Base-by-base conservation (phyloP, 2,113 vertebrate species). In the Alouatta palliata region DNA sequence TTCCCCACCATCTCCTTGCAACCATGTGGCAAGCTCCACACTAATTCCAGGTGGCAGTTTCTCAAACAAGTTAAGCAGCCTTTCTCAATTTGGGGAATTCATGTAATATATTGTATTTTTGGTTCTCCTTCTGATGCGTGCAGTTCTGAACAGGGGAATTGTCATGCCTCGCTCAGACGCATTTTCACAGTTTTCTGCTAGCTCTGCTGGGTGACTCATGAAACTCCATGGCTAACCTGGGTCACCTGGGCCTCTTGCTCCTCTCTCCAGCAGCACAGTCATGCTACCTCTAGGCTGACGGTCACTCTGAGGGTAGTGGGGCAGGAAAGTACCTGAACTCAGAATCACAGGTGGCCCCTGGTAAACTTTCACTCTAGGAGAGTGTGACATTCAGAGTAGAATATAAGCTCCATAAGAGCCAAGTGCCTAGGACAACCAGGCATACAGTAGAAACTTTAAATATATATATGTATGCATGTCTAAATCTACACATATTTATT, bases 91-190 rank as follows among this genome's bases (percentile, higher is more conserved):
- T 3, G 2, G 30, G 37, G 45, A 32, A 70, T 70, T 45, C 58
- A 6, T 0, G 2, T 17, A n/a, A 19, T 0, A 8, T 5, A 2
- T 1, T 10, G 2, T 9, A 10, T 14, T 20, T 35, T 47, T 3
- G 16, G 11, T 37, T 81, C 12, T 6, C 35, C 45, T 81, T 37
- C 43, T 20, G 66, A 37, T 10, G 2, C 8, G 0, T 23, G 49
- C 32, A 20, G 3, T 32, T 54, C 23, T 20, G 5, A 64, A 37
- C 16, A 16, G 16, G 32, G 45, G 70, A 16, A 8, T 8, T 17
- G 56, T 9, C 30, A 11, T 23, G 56, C 58, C 8, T 12, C 8
- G 3, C 45, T 77, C 47, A 7, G n/a, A 23, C 11, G 52, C 12
- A 16, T 13, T 19, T 21, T 61, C 35, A 1, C 5, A 30, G 47